phyloP scores from a whole-genome alignment of 1,140 invertebrate genomes.

The Zaprionus camerounensis region DNA sequence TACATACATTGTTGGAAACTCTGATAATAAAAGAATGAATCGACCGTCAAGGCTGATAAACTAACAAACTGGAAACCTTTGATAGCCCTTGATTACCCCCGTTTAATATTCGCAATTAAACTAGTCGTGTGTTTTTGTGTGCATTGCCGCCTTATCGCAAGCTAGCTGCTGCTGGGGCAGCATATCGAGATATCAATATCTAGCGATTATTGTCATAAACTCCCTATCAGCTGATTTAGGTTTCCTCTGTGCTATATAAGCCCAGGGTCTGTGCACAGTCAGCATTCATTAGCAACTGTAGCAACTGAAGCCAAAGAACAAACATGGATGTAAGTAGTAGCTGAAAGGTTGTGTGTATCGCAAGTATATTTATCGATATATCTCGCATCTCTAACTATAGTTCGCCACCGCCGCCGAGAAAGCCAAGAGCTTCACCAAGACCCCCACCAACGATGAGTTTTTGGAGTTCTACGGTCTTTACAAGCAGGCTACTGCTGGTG shows the following conservation, averaged over 20 bases:
- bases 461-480: constrained; percentile 93
- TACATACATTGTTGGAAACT: constrained; percentile 14
- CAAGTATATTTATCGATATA: constrained; percentile 80
- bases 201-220: constrained; percentile 44
- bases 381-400: constrained; percentile 68
- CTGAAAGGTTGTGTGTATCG: not conserved
- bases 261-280: not conserved
- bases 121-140: constrained; percentile 15
- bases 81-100: constrained; percentile 9
- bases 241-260: constrained; percentile 33
- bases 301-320: constrained; percentile 36
- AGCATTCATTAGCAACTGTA: constrained; percentile 41
- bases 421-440: constrained; percentile 91
- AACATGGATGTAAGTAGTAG: constrained; percentile 67
- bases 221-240: constrained; percentile 34
- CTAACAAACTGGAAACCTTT: constrained; percentile 23
- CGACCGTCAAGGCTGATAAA: constrained; percentile 16
- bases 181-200: constrained; percentile 43
- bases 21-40: constrained; percentile 27
- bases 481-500: constrained; percentile 94
- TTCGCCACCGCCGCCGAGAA: constrained; percentile 91
- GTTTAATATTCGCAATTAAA: constrained; percentile 36
- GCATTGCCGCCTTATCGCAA: not conserved
- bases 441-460: constrained; percentile 92
- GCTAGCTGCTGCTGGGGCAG: not conserved